These are phyloP conservation scores for Platypus cylindrus DNA, from an alignment of 2,888 invertebrate genomes.

Conservation along the genomic window DNA sequence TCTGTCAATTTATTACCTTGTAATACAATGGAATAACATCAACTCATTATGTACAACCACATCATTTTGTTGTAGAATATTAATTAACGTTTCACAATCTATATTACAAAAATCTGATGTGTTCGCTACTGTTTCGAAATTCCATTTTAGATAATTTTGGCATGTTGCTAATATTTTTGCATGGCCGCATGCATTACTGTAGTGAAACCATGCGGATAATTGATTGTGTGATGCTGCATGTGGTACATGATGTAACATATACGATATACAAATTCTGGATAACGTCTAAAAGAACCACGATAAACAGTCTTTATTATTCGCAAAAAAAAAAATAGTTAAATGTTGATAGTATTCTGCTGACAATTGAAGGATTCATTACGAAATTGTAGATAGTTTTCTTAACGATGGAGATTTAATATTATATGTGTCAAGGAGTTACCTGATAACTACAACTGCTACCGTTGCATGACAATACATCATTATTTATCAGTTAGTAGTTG, in stretches of 20 bases:
- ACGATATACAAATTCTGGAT: constrained; percentile 67
- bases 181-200: constrained; percentile 74
- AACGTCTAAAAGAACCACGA: constrained; percentile 48
- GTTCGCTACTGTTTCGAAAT: constrained; percentile 69
- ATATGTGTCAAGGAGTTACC: no score
- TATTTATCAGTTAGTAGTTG: no score
- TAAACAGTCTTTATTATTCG: constrained; percentile 2
- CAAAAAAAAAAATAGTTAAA: not conserved
- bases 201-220: constrained; percentile 83
- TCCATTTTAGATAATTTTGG: constrained; percentile 81
- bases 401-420: no score
- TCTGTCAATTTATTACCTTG: constrained; percentile 8
- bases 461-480: no score
- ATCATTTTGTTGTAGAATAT: constrained; percentile 72
- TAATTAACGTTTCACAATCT: constrained; percentile 64
- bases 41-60: constrained; percentile 83
- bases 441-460: no score
- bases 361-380: no score
- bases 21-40: constrained; percentile 38
- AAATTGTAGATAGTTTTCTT: no score
- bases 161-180: constrained; percentile 53
- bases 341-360: no score
- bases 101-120: constrained; percentile 71
- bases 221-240: constrained; percentile 71
- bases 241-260: constrained; percentile 79